Conservation (phyloP, 2,797 vertebrate genomes). For the Pelochelys cantorii region DNA sequence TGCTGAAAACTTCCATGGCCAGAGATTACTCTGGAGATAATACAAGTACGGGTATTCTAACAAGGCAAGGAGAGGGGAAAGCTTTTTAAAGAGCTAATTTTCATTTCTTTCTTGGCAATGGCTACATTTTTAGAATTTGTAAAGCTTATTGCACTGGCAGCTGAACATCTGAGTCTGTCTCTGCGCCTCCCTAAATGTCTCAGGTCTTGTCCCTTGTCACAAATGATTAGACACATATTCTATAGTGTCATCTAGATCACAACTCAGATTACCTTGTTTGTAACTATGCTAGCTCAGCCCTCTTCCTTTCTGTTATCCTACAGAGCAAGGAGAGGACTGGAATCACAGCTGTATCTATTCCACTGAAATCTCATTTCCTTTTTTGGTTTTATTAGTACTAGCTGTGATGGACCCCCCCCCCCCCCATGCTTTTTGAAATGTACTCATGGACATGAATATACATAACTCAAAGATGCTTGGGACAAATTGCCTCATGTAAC, state of each 20-base stretch:
- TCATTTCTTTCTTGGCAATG: rapidly evolving
- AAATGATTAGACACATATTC: background rate
- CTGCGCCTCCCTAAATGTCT: background rate
- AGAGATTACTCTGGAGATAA: background rate
- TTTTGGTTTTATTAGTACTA: background rate
- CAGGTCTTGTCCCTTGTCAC: background rate
- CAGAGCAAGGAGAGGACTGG: background rate
- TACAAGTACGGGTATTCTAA: background rate
- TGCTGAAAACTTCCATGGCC: background rate
- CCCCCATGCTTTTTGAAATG: too few species aligned
- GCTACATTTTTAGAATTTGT: rapidly evolving
- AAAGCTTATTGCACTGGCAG: background rate
- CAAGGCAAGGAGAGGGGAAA: background rate
- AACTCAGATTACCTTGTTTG: background rate
- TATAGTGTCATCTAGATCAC: background rate
- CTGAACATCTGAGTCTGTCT: background rate
- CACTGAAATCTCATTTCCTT: rapidly evolving
- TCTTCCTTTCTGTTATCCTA: background rate
- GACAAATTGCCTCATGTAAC: too few species aligned
- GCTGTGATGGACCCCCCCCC: background rate
- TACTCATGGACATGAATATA: too few species aligned
- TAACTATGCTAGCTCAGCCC: rapidly evolving
- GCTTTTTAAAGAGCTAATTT: background rate
- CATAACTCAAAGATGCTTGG: too few species aligned
- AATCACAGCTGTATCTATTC: background rate